Base-by-base conservation (phyloP, 2,113 vertebrate species). In the Aegotheles bennettii region DNA sequence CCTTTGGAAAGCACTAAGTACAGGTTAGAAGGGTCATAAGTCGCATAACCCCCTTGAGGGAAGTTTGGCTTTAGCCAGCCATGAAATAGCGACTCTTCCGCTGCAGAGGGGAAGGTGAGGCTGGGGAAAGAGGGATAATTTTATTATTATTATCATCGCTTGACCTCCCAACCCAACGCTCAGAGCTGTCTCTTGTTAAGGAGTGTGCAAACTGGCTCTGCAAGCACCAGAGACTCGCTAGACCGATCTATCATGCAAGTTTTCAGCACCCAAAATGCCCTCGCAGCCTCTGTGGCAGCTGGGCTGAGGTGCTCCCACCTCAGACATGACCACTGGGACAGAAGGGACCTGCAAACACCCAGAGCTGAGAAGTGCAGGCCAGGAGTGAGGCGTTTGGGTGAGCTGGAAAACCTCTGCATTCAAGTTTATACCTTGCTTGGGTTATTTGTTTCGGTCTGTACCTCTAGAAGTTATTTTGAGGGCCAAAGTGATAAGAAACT, bases 1-100 rank as follows among this genome's bases (percentile, higher is more conserved):
- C 95, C 98, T 98, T 99, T 99, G 98, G 98, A 98, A 97, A 90
- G 97, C 98, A 98, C 98, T 98, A 98, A 98, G 97, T 97, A 95
- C 97, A 97, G 98, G 98, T 98, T 98, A 97, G 97, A 90, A 94
- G 96, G 98, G 98, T 99, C 98, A 98, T 93, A 98, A 99, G 99
- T 98, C 98, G 97, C 91, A 93, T 95, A 97, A 97, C 98, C 98
- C 98, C 98, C 98, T 97, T 54, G 95, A 97, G 98, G 98, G 94
- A 98, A 97, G 97, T 97, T 97, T 84, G 88, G 94, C 97, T 98
- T 97, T 97, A 98, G 97, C 97, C 96, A 98, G 95, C 98, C 98
- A 98, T 98, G 98, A 98, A 98, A 98, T 96, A 95, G 97, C 89
- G 87, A 97, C 97, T 94, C 95, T 97, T 96, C 96, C 95, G 88